Base-by-base conservation (phyloP, 2,888 invertebrate genomes). In the Drosophila robusta region DNA sequence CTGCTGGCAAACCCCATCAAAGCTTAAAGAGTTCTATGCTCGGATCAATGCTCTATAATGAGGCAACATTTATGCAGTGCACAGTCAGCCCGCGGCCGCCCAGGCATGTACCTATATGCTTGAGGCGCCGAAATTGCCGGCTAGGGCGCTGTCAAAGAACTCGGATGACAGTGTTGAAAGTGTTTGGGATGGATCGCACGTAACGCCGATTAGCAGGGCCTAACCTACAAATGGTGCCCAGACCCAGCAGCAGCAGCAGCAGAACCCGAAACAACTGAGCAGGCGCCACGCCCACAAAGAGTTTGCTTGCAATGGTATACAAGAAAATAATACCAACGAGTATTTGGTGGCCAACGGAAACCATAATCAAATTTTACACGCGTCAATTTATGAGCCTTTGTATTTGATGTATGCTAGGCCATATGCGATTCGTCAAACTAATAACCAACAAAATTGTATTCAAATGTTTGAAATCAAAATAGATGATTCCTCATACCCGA, bases 1-100 rank as follows among this genome's bases (percentile, higher is more conserved):
- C 39, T 44, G 22, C 36, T 36, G 8, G 39, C 49, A 36, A 32
- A 36, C 49, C 24, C 5, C 26, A 36, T 4, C 38, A 39, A 34
- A 26, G 39, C 34, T 54, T 57, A 32, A 61, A 65, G 49, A 45
- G 58, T 64, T 56, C 61, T 67, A 39, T 56, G 52, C 60, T 72
- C 50, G 60, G 45, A 70, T 65, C 62, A 70, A 65, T 58, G 9
- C 7, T 47, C 26, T 42, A 60, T 85, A 85, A 85, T 85, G 73
- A 85, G 87, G 66, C 82, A 85, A 63, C 64, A 71, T 89, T 86
- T 89, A 85, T 89, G 84, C 85, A 69, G 62, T 61, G 68, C 84
- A 82, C 78, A 78, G 24, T 34, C 52, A 24, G 51, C 11, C 9
- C 41, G 18, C 32, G 18, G 45, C 16, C 49, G 41, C 51, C 57